These are phyloP conservation scores for Phainopepla nitens DNA, from an alignment of 2,113 vertebrate species.

Conservation along the genomic window DNA sequence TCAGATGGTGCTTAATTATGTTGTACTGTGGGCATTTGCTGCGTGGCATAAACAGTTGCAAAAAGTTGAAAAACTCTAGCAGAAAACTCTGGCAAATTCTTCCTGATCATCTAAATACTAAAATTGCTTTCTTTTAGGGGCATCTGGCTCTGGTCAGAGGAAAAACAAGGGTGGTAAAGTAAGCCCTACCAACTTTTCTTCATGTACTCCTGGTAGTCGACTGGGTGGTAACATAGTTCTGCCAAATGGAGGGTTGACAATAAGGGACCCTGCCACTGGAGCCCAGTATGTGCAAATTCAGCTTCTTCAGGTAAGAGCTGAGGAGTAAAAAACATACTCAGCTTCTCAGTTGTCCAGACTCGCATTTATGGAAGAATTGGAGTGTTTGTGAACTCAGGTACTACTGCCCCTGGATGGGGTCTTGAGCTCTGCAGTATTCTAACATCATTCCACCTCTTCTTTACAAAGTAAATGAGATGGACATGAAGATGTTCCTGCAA, in stretches of 20 bases:
- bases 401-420: background rate
- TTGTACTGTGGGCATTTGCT: background rate
- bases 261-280: constrained; percentile 80
- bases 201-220: constrained; percentile 55
- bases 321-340: background rate
- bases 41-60: background rate
- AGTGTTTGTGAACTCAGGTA: background rate
- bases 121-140: constrained; percentile 62
- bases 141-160: constrained; percentile 70
- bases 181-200: constrained; percentile 10
- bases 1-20: background rate
- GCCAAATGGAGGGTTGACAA: constrained; percentile 74
- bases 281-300: constrained; percentile 89
- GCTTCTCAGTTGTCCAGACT: background rate
- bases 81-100: background rate
- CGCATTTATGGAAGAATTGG: background rate
- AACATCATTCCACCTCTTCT: background rate
- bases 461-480: background rate
- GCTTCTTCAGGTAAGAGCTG: constrained; percentile 84
- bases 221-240: constrained; percentile 71
- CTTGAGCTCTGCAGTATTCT: background rate
- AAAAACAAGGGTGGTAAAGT: constrained; percentile 76
- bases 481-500: background rate
- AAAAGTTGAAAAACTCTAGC: background rate
- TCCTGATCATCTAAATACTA: background rate